A percentile compares a stretch with the other conserved stretches of the same genome.
Evolutionary conservation across 2,888 invertebrate species (phyloP).

Genomic region (Leucania comma): DNA sequence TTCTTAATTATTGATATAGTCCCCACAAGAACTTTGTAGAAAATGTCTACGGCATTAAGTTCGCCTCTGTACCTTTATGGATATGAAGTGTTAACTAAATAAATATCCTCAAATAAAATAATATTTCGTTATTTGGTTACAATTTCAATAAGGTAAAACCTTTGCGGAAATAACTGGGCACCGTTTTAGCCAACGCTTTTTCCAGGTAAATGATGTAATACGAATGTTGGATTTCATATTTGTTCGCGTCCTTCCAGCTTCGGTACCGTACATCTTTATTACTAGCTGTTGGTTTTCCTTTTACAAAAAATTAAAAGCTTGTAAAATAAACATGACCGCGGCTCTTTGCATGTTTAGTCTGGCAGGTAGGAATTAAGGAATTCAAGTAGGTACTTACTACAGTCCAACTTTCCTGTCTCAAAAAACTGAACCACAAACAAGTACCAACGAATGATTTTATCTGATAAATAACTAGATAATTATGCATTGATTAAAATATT

Average conservation of each 20-base stretch:
- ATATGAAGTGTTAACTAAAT: no score
- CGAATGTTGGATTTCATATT: background rate
- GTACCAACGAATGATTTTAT: background rate
- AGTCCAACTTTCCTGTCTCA: background rate
- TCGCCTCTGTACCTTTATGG: no score
- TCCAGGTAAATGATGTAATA: slow-evolving; percentile 25
- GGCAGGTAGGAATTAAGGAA: background rate
- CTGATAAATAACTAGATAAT: background rate
- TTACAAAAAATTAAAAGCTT: slow-evolving; percentile 2
- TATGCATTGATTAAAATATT: slow-evolving; percentile 20
- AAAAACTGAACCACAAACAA: background rate
- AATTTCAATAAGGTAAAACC: background rate
- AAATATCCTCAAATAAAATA: background rate
- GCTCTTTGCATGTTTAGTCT: slow-evolving; percentile 28
- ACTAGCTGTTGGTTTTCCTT: background rate
- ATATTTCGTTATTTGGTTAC: background rate
- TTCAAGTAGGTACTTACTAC: background rate
- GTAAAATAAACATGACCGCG: slow-evolving; percentile 1
- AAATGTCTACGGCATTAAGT: no score
- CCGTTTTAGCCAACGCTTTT: background rate
- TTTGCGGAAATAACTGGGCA: background rate
- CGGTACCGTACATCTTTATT: background rate
- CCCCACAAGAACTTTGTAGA: no score
- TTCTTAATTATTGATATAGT: no score
- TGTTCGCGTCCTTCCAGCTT: background rate